phyloP scores from a whole-genome alignment of 1,140 invertebrate species.

The Gryon sp. region DNA sequence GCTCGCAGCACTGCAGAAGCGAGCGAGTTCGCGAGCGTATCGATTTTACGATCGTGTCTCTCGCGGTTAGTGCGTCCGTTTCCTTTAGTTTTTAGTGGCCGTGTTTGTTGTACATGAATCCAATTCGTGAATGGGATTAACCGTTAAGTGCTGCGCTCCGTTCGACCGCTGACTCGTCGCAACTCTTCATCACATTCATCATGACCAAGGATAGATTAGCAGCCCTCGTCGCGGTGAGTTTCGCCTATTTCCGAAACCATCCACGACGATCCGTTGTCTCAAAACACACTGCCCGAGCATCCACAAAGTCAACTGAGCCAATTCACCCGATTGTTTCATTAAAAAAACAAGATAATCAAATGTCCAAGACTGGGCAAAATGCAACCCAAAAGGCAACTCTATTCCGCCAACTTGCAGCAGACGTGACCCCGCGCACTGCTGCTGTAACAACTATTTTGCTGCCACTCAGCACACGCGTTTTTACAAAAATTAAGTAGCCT shows the following conservation, averaged over 20 bases:
- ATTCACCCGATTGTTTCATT: too few species aligned
- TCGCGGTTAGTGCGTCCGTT: slow-evolving; percentile 81
- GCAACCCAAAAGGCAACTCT: too few species aligned
- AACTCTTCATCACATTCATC: slow-evolving; percentile 80
- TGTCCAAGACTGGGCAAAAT: too few species aligned
- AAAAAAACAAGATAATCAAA: too few species aligned
- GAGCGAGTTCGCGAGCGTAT: slow-evolving; percentile 82
- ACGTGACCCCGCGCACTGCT: too few species aligned
- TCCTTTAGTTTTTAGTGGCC: slow-evolving; percentile 86
- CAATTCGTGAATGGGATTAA: slow-evolving; percentile 89
- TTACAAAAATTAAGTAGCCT: too few species aligned
- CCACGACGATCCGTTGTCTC: neutral
- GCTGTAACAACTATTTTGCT: too few species aligned
- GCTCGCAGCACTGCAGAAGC: slow-evolving; percentile 79
- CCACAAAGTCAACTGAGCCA: too few species aligned
- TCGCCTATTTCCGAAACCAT: slow-evolving; percentile 8
- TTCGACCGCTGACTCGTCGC: slow-evolving; percentile 72
- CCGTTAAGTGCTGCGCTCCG: slow-evolving; percentile 75
- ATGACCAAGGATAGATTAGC: slow-evolving; percentile 99
- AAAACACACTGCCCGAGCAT: neutral
- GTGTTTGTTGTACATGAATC: slow-evolving; percentile 83
- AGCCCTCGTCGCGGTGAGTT: slow-evolving; percentile 94
- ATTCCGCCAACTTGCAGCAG: too few species aligned
- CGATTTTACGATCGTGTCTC: slow-evolving; percentile 87
- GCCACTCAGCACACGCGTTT: too few species aligned